Percentiles rank a stretch among this genome's conserved stretches.
Conservation (phyloP, 2,888 invertebrate species). For the Pharmacophagus antenor region DNA sequence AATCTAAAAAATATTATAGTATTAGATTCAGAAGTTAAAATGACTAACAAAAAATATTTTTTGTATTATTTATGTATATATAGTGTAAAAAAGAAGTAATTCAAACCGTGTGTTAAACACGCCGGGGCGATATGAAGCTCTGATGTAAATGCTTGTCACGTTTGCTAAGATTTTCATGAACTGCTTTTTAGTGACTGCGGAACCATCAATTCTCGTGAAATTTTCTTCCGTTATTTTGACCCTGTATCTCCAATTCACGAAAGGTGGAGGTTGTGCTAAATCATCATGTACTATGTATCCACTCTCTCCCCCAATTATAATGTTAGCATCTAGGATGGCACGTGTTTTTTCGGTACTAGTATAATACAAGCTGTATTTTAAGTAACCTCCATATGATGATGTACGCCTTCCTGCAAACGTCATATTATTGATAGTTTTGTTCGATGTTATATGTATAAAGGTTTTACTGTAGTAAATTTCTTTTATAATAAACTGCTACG, state of each 20-base stretch:
- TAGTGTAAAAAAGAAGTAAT: neutral
- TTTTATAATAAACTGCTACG: too few relatives aligned
- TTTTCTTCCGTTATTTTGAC: neutral
- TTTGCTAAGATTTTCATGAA: conserved; percentile 4
- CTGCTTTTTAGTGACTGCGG: neutral
- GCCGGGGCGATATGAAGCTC: neutral
- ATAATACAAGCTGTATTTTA: neutral
- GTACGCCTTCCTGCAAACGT: neutral
- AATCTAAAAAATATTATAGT: neutral
- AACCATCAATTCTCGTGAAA: conserved; percentile 2
- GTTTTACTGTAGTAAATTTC: too few relatives aligned
- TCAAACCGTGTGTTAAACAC: neutral
- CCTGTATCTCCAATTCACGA: neutral
- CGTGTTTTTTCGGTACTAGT: neutral
- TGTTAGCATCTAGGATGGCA: neutral
- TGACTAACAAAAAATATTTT: neutral
- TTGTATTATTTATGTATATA: neutral
- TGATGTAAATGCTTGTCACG: conserved; percentile 9
- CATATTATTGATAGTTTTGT: neutral
- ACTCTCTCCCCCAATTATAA: conserved; percentile 1
- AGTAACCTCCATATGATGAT: conserved; percentile 3
- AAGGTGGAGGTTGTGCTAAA: neutral
- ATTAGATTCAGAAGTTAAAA: too few relatives aligned
- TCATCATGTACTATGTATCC: conserved; percentile 1
- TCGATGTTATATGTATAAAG: too few relatives aligned